Evolutionary conservation across 2,113 vertebrate genomes (phyloP), one percentile per base, ranked within the genome.

Genomic region (Megaleporinus macrocephalus): DNA sequence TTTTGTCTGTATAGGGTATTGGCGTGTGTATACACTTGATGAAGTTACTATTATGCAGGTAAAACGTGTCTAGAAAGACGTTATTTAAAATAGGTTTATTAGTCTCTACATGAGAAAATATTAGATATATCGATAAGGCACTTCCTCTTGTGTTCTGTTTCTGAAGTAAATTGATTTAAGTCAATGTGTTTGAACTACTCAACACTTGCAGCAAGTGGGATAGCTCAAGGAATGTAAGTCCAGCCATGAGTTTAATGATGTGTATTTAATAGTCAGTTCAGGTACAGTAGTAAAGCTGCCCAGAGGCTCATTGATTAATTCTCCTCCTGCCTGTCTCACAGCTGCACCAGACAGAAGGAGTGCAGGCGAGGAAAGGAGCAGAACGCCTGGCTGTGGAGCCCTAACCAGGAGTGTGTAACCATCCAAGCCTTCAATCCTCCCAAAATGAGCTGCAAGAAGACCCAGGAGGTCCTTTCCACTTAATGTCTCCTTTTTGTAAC

Each of bases 371-470:
- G 94, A 0, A 61, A 47, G 13, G 93, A 94, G 83, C 62, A 87
- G 0, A 94, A 96, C 82, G 93, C 96, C 62, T 99, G 98, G 98
- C 89, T 99, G 26, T 99, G 97, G 97, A 98, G 97, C 68, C 95
- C 95, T 15, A 62, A 88, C 15, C 92, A 94, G 80, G 80, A 91
- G 26, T 99, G 98, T 7, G 91, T 98, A 41, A 76, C 93, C 70
- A 82, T 99, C 82, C 41, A 92, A 12, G 86, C 86, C 47, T 96
- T 96, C 59, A 5, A 88, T 0, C 97, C 97, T 0, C 93, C 91
- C 18, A 98, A 96, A 80, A 94, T 97, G 92, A 99, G 97, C 91
- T 94, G 96, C 73, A 95, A 85, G 87, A 94, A 92, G 87, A 90
- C 80, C 0, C 85, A 82, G 57, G 69, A 89, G 92, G 94, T 95